phyloP scores from a whole-genome alignment of 1,140 invertebrate genomes.

The Drosophila lini region DNA sequence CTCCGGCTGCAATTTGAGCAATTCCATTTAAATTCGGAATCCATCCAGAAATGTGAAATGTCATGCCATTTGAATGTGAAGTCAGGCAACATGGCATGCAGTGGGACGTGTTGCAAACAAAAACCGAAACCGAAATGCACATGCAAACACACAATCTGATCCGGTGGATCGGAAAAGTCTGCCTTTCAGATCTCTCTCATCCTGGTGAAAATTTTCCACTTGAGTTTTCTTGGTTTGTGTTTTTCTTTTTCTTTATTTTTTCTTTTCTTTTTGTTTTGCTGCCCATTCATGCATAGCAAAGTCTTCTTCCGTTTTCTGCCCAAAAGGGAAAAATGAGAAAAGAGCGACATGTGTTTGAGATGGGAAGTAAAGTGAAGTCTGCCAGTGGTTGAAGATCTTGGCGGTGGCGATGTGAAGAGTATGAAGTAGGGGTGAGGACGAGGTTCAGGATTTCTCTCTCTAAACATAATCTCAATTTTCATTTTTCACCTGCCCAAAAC shows the following conservation, averaged over 20 bases:
- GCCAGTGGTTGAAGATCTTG: constrained; percentile 25
- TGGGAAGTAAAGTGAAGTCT: constrained; percentile 23
- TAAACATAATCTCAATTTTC: constrained; percentile 74
- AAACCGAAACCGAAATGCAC: constrained; percentile 48
- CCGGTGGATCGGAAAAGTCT: constrained; percentile 35
- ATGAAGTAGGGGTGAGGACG: constrained; percentile 1
- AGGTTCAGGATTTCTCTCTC: constrained; percentile 2
- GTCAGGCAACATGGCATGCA: constrained; percentile 54
- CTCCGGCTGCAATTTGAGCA: constrained; percentile 53
- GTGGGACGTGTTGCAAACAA: constrained; percentile 73
- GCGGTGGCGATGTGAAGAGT: background rate
- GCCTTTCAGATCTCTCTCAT: constrained; percentile 34
- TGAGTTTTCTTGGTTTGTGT: constrained; percentile 60
- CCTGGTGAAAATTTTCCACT: constrained; percentile 74
- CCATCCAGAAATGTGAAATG: constrained; percentile 60
- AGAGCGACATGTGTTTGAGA: constrained; percentile 75
- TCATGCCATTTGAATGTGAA: constrained; percentile 62
- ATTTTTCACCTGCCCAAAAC: constrained; percentile 79
- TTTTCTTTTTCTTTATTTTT: constrained; percentile 6
- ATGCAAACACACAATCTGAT: constrained; percentile 26
- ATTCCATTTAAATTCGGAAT: constrained; percentile 45
- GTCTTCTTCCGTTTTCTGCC: constrained; percentile 67
- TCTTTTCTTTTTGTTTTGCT: constrained; percentile 15
- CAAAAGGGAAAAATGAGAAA: constrained; percentile 33
- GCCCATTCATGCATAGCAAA: constrained; percentile 63